These are phyloP conservation scores for Sebastes oblongus DNA, from an alignment of 2,797 vertebrate genomes.

Conservation along the genomic window DNA sequence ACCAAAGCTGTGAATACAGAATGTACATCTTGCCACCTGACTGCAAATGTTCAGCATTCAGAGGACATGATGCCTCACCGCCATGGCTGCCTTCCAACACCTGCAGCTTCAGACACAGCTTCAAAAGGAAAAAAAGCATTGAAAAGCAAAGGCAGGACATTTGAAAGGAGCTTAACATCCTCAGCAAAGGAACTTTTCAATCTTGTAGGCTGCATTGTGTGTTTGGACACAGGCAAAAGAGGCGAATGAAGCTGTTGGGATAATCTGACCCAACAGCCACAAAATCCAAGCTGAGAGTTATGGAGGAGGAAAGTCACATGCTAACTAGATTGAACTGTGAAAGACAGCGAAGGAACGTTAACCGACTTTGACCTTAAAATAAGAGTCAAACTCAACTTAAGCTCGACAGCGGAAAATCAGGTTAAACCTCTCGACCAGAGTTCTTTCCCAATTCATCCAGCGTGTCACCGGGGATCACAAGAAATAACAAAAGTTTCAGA, in stretches of 20 bases:
- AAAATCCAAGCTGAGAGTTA: constrained; percentile 23
- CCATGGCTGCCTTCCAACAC: constrained; percentile 35
- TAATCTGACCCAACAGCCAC: constrained; percentile 34
- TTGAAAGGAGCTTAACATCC: constrained; percentile 48
- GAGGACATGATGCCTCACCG: constrained; percentile 10
- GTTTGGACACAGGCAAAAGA: constrained; percentile 32
- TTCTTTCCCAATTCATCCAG: constrained; percentile 48
- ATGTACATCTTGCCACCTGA: constrained; percentile 35
- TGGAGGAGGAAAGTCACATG: constrained; percentile 6
- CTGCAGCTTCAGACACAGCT: constrained; percentile 45
- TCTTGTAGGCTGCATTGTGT: constrained; percentile 23
- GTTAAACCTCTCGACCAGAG: constrained; percentile 34
- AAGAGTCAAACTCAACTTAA: constrained; percentile 41
- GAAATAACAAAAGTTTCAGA: constrained; percentile 63
- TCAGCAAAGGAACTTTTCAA: constrained; percentile 39
- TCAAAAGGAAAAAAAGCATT: constrained; percentile 21
- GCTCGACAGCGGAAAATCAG: constrained; percentile 43
- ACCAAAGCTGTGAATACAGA: constrained; percentile 41
- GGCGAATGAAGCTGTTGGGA: constrained; percentile 23
- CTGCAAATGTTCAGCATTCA: constrained; percentile 51
- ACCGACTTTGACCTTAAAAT: constrained; percentile 58
- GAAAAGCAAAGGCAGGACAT: constrained; percentile 14
- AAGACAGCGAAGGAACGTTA: constrained; percentile 28
- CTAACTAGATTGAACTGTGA: constrained; percentile 5
- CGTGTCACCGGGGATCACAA: constrained; percentile 47